Evolutionary conservation across 1,140 invertebrate species (phyloP), one percentile per base, ranked within the genome.

Genomic region (Pseudomyrmex pallidus): DNA sequence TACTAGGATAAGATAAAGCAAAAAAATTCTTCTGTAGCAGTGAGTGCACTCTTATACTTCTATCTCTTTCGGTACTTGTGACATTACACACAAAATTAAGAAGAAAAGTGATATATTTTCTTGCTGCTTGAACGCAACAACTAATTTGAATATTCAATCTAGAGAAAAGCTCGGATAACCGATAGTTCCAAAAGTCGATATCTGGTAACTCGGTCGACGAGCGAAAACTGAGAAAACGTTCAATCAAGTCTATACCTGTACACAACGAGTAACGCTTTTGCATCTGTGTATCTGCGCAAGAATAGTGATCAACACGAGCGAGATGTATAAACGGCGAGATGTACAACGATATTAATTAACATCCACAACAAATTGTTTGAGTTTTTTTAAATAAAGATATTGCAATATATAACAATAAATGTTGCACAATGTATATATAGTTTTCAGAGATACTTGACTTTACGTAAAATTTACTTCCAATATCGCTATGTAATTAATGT

Each of bases 91-190:
- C 54, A 20, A 72, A 72, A 80, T 70, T 80, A 80, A 77, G 63
- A 54, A 54, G 76, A 70, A 48, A 56, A 80, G 54, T 54, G 54
- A 57, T 70, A 70, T 80, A 80, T 80, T 57, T 78, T 44, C 44
- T 13, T 46, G 76, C 20, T 52, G 44, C 72, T 72, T 35, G 20
- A 72, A 17, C 54, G 25, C 44, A 80, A 77, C 74, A 77, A 50
- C 76, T 80, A 80, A 80, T 80, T 72, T 80, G 76, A 80, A 80
- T 80, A 80, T 80, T 80, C 76, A 80, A 80, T 80, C 66, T 80
- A 61, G 54, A 66, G 54, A 80, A 80, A 80, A 80, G 76, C 76
- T 80, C 22, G 76, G 66, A 66, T 80, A 80, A 80, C 66, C 76
- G 66, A 80, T 80, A 80, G 76, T 80, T 80, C 46, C 76, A 66